phyloP scores from a whole-genome alignment of 2,888 invertebrate genomes.

The Oscheius sp. region DNA sequence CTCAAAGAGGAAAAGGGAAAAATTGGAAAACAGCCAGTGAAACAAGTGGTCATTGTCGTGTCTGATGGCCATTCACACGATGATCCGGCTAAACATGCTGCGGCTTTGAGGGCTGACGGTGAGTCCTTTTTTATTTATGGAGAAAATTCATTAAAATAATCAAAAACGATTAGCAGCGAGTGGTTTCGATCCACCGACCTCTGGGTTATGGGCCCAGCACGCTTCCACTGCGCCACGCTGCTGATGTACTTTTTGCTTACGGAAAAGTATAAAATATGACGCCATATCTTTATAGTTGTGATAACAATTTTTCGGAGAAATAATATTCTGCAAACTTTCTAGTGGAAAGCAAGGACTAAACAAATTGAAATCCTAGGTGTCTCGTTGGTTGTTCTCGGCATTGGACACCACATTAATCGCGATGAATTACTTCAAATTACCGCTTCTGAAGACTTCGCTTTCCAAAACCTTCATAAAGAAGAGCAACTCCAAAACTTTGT shows the following conservation, averaged over 20 bases:
- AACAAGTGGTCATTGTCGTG: slow-evolving; percentile 17
- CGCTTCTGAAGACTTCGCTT: slow-evolving; percentile 1
- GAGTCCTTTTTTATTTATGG: neutral
- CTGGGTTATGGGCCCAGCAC: slow-evolving; percentile 88
- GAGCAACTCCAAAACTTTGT: neutral
- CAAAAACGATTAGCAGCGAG: slow-evolving; percentile 55
- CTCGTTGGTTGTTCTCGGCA: slow-evolving; percentile 13
- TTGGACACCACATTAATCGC: slow-evolving; percentile 20
- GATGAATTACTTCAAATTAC: slow-evolving; percentile 10
- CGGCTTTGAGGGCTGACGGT: slow-evolving; percentile 7
- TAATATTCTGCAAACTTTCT: too few relatives aligned
- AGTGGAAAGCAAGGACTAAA: neutral
- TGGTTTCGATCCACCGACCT: slow-evolving; percentile 79
- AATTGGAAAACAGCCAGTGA: neutral
- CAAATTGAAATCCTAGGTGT: neutral
- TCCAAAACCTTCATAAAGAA: slow-evolving; percentile 16
- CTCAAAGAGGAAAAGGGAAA: slow-evolving; percentile 5
- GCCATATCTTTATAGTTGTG: too few relatives aligned
- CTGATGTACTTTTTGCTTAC: slow-evolving; percentile 71
- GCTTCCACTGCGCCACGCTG: slow-evolving; percentile 85
- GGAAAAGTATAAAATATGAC: too few relatives aligned
- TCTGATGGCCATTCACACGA: slow-evolving; percentile 23
- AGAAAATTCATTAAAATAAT: too few relatives aligned
- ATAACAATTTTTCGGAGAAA: too few relatives aligned
- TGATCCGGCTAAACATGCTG: neutral